Base-by-base conservation (phyloP, 2,797 vertebrate species). In the Corythornis leucogaster region DNA sequence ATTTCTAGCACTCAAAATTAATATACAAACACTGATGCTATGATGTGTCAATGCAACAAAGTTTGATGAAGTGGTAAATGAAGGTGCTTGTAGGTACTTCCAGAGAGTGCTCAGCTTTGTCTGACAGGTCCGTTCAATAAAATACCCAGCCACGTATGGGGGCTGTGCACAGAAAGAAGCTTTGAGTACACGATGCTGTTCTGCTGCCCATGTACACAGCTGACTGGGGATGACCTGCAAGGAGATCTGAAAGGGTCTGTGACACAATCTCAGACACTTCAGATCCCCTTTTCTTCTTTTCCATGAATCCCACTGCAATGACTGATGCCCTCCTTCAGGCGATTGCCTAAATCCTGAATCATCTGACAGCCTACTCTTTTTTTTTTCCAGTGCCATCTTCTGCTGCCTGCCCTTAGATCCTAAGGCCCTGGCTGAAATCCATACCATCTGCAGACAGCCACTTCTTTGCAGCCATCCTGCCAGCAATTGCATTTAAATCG, bases 141-240 rank as follows among this genome's bases (percentile, higher is more conserved):
- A 53, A 53, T 12, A 28, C 4, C 45, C 48, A 53, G 45, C 26
- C 33, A 2, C 2, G 3, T 9, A 20, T 2, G 5, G 15, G 14
- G 38, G 6, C 31, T 80, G n/a, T 30, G 20, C 25, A 5, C 5
- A n/a, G 51, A 8, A 57, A n/a, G 46, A 8, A 57, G 30, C 54
- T 46, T 46, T 4, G 21, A 40, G 30, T 7, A 17, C 18, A 1
- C 0, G 1, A 21, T 11, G 26, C 20, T 68, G 9, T 12, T 59
- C 20, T 51, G 77, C 15, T 25, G 42, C 12, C 28, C 51, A 10
- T 0, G 0, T 12, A 19, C 55, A 61, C 25, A 59, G 8, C 20
- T 81, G 45, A 17, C 15, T 43, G 21, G n/a, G 33, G 30, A 30
- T 4, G 2, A 61, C 17, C 12, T n/a, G 4, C 1, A 2, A 77